Evolutionary conservation across 2,888 invertebrate genomes (phyloP).

Genomic region (Cerastoderma edule): DNA sequence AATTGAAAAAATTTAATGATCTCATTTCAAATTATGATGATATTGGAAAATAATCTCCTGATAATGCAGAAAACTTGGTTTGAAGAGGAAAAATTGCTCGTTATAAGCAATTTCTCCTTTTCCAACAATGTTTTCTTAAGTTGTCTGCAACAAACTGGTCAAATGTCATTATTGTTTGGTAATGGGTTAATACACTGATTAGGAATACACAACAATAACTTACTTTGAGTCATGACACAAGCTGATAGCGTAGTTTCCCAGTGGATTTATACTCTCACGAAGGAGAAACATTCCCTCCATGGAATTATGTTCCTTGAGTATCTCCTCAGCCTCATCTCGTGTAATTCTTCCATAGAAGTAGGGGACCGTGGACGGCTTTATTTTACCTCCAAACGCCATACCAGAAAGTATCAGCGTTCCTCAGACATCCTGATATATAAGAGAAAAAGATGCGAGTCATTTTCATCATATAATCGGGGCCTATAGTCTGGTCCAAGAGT

Average conservation of each 20-base stretch:
- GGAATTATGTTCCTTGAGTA: slow-evolving; percentile 72
- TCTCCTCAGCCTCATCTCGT: slow-evolving; percentile 82
- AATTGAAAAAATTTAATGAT: too few relatives aligned
- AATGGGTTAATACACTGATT: neutral
- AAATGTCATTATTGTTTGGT: neutral
- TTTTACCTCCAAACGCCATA: slow-evolving; percentile 28
- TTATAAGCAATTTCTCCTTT: slow-evolving; percentile 11
- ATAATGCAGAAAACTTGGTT: too few relatives aligned
- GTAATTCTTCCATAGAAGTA: slow-evolving; percentile 83
- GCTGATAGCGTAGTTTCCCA: slow-evolving; percentile 83
- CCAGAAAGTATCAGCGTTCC: neutral
- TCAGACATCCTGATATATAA: neutral
- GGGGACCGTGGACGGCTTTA: slow-evolving; percentile 59
- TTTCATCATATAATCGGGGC: neutral
- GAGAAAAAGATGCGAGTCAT: neutral
- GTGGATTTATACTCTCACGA: slow-evolving; percentile 81
- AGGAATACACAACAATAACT: slow-evolving; percentile 33
- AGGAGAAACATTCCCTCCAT: slow-evolving; percentile 81
- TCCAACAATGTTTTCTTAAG: neutral
- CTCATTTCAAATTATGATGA: too few relatives aligned
- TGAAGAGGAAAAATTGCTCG: neutral
- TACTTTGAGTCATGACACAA: slow-evolving; percentile 80
- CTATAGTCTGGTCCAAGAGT: neutral
- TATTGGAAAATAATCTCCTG: too few relatives aligned
- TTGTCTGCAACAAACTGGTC: neutral